phyloP scores from a whole-genome alignment of 2,888 invertebrate species.

The Teleogryllus oceanicus region DNA sequence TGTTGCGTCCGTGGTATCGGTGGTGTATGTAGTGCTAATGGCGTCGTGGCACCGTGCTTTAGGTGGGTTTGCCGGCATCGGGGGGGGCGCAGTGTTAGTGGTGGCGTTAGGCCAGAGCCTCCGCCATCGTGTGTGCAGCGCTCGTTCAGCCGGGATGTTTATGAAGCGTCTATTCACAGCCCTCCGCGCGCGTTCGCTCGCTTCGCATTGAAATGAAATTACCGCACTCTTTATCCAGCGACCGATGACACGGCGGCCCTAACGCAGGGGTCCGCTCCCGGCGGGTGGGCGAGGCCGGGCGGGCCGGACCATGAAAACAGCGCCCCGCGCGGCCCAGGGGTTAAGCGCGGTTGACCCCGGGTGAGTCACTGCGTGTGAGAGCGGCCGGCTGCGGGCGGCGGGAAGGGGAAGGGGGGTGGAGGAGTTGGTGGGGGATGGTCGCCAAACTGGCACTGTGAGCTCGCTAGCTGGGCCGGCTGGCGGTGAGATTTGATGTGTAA shows the following conservation, averaged over 20 bases:
- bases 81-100: neutral
- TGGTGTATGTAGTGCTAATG: too few species aligned
- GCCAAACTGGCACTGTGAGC: too few species aligned
- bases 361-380: neutral
- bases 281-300: neutral
- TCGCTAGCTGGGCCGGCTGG: too few species aligned
- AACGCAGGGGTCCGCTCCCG: neutral
- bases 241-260: neutral
- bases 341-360: neutral
- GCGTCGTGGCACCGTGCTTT: too few species aligned
- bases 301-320: neutral
- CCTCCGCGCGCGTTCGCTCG: neutral
- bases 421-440: too few species aligned
- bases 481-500: too few species aligned
- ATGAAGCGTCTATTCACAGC: conserved; percentile 4
- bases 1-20: too few species aligned
- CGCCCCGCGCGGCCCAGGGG: neutral
- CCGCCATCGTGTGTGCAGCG: neutral
- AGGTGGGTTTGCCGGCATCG: too few species aligned
- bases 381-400: too few species aligned
- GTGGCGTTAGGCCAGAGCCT: neutral
- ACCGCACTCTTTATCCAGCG: neutral
- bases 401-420: too few species aligned
- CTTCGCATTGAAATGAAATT: neutral
- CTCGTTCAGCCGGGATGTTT: neutral